Conservation (phyloP, 64 coral and sea anemone genomes). For the Stichodactyla helianthus region DNA sequence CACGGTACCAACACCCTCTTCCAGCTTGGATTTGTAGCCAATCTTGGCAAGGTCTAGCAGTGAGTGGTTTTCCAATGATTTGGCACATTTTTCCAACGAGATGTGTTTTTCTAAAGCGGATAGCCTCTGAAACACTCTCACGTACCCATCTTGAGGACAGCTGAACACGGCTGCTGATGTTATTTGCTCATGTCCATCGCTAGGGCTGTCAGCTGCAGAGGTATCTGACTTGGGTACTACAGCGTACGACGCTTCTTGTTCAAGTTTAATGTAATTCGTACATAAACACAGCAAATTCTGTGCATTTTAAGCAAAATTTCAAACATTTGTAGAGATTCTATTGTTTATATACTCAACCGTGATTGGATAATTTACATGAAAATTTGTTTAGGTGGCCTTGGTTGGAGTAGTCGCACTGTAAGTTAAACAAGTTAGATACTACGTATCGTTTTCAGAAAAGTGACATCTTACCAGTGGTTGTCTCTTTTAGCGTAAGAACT, state of each 20-base stretch:
- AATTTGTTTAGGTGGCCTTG: background rate
- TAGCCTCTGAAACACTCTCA: slow-evolving; percentile 40
- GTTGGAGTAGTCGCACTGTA: too few species aligned
- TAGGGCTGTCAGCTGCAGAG: background rate
- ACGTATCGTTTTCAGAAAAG: too few species aligned
- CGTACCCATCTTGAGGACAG: slow-evolving; percentile 41
- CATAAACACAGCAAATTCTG: too few species aligned
- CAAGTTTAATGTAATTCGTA: too few species aligned
- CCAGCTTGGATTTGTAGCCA: slow-evolving; percentile 30
- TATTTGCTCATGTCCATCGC: background rate
- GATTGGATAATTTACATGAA: too few species aligned
- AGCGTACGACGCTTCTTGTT: background rate
- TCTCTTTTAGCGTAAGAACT: background rate
- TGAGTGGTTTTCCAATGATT: slow-evolving; percentile 38
- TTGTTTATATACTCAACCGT: too few species aligned
- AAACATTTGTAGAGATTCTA: too few species aligned
- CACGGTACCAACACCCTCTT: slow-evolving; percentile 37
- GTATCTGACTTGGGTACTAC: background rate
- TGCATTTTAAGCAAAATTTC: too few species aligned
- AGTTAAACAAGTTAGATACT: too few species aligned
- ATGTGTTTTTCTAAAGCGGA: background rate
- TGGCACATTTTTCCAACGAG: slow-evolving; percentile 42
- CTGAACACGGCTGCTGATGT: slow-evolving; percentile 9
- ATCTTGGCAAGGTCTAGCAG: slow-evolving; percentile 38
- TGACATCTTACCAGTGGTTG: too few species aligned